phyloP scores from a whole-genome alignment of 2,797 vertebrate genomes.

The Oreortyx pictus region DNA sequence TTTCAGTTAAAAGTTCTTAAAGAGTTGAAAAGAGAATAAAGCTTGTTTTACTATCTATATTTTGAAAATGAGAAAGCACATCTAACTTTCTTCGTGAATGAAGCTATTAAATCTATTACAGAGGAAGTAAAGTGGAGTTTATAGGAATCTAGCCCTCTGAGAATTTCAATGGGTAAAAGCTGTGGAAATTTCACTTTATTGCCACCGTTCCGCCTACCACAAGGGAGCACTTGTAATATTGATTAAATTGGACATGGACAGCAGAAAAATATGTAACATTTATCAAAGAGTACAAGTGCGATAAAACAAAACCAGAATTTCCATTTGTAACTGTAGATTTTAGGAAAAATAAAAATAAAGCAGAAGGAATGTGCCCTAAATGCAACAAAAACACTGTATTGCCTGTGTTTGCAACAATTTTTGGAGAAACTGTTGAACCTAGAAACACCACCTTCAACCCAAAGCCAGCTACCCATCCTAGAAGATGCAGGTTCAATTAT shows the following conservation, averaged over 20 bases:
- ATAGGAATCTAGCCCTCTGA: conserved; percentile 45
- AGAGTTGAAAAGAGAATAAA: conserved; percentile 26
- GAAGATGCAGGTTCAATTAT: background rate
- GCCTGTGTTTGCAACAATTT: background rate
- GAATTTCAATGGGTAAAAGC: conserved; percentile 64
- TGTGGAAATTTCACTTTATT: conserved; percentile 72
- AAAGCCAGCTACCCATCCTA: background rate
- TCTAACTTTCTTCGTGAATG: conserved; percentile 2
- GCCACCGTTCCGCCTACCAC: conserved; percentile 56
- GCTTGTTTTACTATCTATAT: background rate
- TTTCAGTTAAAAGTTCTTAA: background rate
- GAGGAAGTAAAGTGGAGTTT: conserved; percentile 48
- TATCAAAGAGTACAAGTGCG: conserved; percentile 40
- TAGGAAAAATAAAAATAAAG: background rate
- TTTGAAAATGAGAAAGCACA: conserved; percentile 39
- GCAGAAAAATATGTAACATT: conserved; percentile 58
- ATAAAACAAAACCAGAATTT: conserved; percentile 57
- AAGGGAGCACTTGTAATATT: conserved; percentile 68
- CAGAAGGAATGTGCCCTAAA: background rate
- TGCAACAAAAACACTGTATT: background rate
- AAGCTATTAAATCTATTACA: conserved; percentile 31
- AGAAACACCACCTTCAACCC: background rate
- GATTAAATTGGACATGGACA: conserved; percentile 69
- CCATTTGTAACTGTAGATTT: conserved; percentile 5
- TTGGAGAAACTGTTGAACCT: background rate